These are phyloP conservation scores for Pemphigus obesinymphae DNA, from an alignment of 1,140 invertebrate species.

Conservation along the genomic window DNA sequence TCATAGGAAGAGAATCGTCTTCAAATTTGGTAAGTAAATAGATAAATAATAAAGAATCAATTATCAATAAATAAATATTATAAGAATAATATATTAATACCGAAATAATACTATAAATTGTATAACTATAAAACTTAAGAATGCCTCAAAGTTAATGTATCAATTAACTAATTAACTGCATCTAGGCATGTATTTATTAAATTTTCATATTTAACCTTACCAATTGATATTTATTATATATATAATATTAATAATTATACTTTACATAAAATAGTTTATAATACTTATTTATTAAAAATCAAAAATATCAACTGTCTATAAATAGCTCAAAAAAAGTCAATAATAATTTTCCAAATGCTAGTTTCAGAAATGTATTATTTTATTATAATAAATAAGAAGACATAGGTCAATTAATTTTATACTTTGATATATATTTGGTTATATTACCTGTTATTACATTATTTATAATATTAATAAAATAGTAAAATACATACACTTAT, in stretches of 20 bases:
- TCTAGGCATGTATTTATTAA: not conserved
- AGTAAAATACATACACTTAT: not conserved
- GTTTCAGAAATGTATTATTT: not conserved
- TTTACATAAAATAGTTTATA: too few species aligned
- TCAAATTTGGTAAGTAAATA: conserved; percentile 6
- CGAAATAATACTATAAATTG: not conserved
- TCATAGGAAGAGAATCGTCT: too few species aligned
- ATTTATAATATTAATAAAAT: conserved; percentile 1
- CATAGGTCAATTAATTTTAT: too few species aligned
- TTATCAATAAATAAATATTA: conserved; percentile 5
- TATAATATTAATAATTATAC: too few species aligned
- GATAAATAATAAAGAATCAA: not conserved
- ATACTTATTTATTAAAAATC: too few species aligned
- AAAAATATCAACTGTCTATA: too few species aligned
- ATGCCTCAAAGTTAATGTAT: conserved; percentile 1
- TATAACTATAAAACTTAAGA: not conserved
- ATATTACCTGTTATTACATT: not conserved
- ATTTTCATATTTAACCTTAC: conserved; percentile 7
- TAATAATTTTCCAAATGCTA: not conserved
- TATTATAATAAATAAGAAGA: too few species aligned
- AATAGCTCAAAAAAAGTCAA: not conserved
- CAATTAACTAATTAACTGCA: conserved; percentile 2
- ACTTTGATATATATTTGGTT: too few species aligned
- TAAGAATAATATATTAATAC: conserved; percentile 4
- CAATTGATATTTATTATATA: conserved; percentile 17